Conservation (phyloP, 2,797 vertebrate genomes). For the Onychomys torridus region DNA sequence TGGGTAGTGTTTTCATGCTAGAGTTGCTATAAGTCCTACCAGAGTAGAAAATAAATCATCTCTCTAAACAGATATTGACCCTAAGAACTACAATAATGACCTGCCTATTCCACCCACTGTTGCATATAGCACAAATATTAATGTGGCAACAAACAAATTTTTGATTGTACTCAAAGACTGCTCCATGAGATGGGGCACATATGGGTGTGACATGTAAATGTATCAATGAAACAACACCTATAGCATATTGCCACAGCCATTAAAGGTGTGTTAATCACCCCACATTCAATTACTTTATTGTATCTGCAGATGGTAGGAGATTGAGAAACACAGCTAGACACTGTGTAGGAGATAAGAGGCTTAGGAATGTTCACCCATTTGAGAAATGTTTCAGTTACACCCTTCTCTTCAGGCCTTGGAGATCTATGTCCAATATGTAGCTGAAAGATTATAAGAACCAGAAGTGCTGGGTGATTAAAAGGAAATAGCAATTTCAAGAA, state of each 20-base stretch:
- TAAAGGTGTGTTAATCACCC: not conserved
- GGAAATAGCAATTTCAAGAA: not conserved
- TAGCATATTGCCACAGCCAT: not conserved
- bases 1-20: not conserved
- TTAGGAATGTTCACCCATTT: not conserved
- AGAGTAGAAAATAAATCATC: not conserved
- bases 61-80: not conserved
- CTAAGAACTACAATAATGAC: not conserved
- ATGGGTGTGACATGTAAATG: not conserved
- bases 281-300: not conserved
- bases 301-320: not conserved
- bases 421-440: not conserved
- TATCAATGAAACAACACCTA: not conserved
- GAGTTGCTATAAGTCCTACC: not conserved
- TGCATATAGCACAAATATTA: not conserved
- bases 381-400: not conserved
- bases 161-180: not conserved
- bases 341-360: not conserved
- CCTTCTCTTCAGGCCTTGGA: fast-evolving
- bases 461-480: not conserved
- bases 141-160: not conserved
- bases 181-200: not conserved
- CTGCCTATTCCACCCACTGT: not conserved
- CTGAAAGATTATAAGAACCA: not conserved
- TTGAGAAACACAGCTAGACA: not conserved